Evolutionary conservation across 1,140 invertebrate genomes (phyloP).

Genomic region (Aphelenchoides fujianensis): DNA sequence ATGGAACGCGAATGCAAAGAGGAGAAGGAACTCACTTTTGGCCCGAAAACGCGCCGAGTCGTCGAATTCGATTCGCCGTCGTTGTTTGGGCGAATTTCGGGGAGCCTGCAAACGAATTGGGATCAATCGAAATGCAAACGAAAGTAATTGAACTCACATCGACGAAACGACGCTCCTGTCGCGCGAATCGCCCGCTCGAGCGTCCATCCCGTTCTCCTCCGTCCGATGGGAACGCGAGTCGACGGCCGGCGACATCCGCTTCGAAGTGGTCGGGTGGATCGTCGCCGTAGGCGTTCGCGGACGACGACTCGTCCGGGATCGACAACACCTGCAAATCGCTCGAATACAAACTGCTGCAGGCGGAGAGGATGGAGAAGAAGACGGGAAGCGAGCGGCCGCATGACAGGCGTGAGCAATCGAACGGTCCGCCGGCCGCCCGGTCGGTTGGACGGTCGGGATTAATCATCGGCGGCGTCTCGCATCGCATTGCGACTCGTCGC

Average conservation of each 20-base stretch:
- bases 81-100: constrained; percentile 11
- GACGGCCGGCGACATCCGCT: background rate
- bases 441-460: too few species aligned
- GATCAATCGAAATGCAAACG: background rate
- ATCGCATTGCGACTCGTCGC: too few species aligned
- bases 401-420: background rate
- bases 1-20: background rate
- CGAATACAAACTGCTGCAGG: background rate
- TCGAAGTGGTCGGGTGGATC: background rate
- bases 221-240: background rate
- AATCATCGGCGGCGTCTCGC: background rate
- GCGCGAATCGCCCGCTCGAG: background rate
- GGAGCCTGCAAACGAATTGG: background rate
- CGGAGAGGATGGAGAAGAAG: constrained; percentile 2
- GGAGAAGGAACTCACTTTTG: background rate
- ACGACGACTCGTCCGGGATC: background rate
- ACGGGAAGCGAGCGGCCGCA: background rate
- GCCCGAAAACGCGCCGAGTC: constrained; percentile 1
- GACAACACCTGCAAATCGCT: constrained; percentile 13
- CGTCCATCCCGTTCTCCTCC: too few species aligned
- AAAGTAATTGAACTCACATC: background rate
- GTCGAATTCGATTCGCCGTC: constrained; percentile 15
- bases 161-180: background rate
- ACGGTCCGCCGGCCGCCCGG: too few species aligned
- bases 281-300: background rate